Evolutionary conservation across 2,888 invertebrate species (phyloP).

Genomic region (Alloplasta piceator): DNA sequence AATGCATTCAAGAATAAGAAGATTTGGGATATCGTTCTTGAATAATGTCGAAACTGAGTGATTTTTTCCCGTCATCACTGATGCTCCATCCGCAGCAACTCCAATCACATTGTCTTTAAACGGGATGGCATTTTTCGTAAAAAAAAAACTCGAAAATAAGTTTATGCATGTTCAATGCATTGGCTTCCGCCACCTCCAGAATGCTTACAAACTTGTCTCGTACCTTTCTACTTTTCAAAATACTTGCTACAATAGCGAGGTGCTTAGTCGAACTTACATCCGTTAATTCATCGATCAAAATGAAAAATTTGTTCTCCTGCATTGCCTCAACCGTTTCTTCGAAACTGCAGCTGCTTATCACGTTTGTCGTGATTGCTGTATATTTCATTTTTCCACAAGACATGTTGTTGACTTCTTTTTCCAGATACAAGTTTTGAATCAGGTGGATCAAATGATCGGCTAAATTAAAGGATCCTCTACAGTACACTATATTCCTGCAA

Average conservation of each 20-base stretch:
- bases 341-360: conserved; percentile 52
- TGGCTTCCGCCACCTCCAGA: conserved; percentile 66
- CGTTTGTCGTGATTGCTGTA: background rate
- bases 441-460: conserved; percentile 62
- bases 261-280: conserved; percentile 55
- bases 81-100: too few relatives aligned
- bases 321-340: conserved; percentile 39
- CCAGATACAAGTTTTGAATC: conserved; percentile 46
- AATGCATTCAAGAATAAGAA: conserved; percentile 79
- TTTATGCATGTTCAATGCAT: conserved; percentile 65
- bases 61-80: conserved; percentile 76
- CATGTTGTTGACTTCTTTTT: conserved; percentile 44
- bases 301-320: conserved; percentile 60
- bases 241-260: conserved; percentile 45
- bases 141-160: too few relatives aligned
- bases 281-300: conserved; percentile 64
- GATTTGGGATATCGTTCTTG: conserved; percentile 73
- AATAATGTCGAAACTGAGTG: conserved; percentile 75
- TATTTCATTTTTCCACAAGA: conserved; percentile 62
- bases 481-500: too few relatives aligned
- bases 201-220: conserved; percentile 66
- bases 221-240: conserved; percentile 5
- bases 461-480: conserved; percentile 52
- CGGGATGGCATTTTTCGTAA: too few relatives aligned
- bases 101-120: too few relatives aligned